These are phyloP conservation scores for Tortrix viridana DNA, from an alignment of 2,888 invertebrate genomes.

Conservation along the genomic window DNA sequence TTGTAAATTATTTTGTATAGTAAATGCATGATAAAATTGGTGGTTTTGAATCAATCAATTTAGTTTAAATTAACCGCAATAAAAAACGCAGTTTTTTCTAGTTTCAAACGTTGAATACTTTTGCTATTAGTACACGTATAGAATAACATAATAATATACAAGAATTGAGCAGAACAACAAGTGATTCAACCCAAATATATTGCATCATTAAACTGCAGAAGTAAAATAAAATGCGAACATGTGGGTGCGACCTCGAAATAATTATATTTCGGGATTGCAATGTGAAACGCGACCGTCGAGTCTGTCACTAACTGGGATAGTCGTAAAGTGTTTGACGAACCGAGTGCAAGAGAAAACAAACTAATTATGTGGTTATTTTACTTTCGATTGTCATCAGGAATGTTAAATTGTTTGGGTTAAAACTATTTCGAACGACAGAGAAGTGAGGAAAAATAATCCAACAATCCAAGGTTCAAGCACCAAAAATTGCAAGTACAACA, in stretches of 20 bases:
- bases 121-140: neutral
- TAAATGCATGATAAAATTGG: too few species aligned
- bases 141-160: neutral
- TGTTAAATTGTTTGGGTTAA: neutral
- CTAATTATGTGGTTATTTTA: slow-evolving; percentile 22
- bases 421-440: neutral
- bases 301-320: slow-evolving; percentile 49
- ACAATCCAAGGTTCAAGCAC: too few species aligned
- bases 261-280: slow-evolving; percentile 67
- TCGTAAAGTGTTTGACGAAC: slow-evolving; percentile 29
- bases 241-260: slow-evolving; percentile 73
- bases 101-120: neutral
- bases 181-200: slow-evolving; percentile 47
- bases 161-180: slow-evolving; percentile 39
- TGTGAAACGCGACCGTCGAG: slow-evolving; percentile 48
- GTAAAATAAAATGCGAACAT: slow-evolving; percentile 61
- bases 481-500: too few species aligned
- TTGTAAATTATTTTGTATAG: too few species aligned
- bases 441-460: too few species aligned
- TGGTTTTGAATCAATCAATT: too few species aligned
- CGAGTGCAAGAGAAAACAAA: slow-evolving; percentile 13
- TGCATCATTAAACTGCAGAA: slow-evolving; percentile 52
- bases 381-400: slow-evolving; percentile 4
- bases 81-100: too few species aligned
- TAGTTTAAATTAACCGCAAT: too few species aligned